Evolutionary conservation across 2,113 vertebrate species (phyloP), one percentile per base, ranked within the genome.

Genomic region (Pangasianodon gigas): DNA sequence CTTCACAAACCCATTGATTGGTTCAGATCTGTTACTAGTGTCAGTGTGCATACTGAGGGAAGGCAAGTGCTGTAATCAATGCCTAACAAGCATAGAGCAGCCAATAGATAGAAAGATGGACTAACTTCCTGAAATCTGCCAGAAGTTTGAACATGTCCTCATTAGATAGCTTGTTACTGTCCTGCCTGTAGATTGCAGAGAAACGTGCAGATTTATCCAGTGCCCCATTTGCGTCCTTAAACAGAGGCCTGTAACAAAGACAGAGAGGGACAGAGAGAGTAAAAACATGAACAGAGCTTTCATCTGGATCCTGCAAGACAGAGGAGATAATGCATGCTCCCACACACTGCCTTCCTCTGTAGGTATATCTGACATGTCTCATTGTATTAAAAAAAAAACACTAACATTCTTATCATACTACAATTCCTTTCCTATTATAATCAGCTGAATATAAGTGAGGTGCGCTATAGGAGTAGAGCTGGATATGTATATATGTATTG

Each of bases 71-170:
- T n/a, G 44, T 65, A 51, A 51, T 26, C 8, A 58, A 14, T 32
- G 51, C 48, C 85, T 86, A 75, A 58, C 48, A 54, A 54, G 51
- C 77, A 32, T 44, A 32, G 6, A n/a, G 1, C 19, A 88, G 79
- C 46, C 46, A 71, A 56, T 5, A 83, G 7, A 24, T 24, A 75
- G 2, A 79, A 65, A 60, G 24, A 44, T n/a, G 11, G 62, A 97
- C 98, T 97, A 92, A 99, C 98, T 99, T 99, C 90, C 96, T 97
- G 95, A 98, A 99, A 95, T 99, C 98, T 29, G 97, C 96, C 88
- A 99, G 96, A 67, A 98, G 95, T 94, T 98, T 99, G 91, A 99
- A 96, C 98, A 99, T 96, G 92, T 99, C 98, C 5, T 99, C 98
- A 18, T 99, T 98, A 88, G 98, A 99, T 71, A 99, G 96, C 90